Conservation (phyloP, 2,888 invertebrate genomes). For the Caenorhabditis virilis region DNA sequence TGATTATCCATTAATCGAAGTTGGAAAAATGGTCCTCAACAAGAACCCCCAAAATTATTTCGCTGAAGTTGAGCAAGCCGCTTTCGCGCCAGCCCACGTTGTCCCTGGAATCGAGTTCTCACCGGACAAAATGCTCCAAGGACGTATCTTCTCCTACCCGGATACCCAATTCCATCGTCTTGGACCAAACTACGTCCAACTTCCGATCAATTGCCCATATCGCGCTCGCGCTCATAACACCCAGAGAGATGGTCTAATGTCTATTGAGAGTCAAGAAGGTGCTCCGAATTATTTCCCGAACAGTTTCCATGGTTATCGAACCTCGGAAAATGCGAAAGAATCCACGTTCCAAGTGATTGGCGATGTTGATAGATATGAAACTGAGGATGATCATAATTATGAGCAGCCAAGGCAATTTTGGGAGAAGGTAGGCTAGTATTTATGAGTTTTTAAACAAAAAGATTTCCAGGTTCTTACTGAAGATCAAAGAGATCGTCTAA, state of each 20-base stretch:
- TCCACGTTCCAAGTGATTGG: constrained; percentile 76
- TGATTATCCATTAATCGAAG: constrained; percentile 67
- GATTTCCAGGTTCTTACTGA: constrained; percentile 82
- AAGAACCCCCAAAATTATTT: constrained; percentile 68
- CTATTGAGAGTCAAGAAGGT: constrained; percentile 79
- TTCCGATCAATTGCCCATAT: constrained; percentile 87
- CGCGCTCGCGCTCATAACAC: constrained; percentile 75
- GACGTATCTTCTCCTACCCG: constrained; percentile 75
- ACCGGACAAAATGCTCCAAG: constrained; percentile 70
- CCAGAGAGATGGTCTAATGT: constrained; percentile 84
- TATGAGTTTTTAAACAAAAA: constrained; percentile 78
- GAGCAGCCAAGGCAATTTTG: constrained; percentile 84
- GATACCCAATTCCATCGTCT: constrained; percentile 90
- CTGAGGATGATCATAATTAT: constrained; percentile 86
- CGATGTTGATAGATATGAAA: constrained; percentile 81
- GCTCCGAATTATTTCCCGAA: constrained; percentile 96
- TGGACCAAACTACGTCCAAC: constrained; percentile 88
- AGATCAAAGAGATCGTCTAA: constrained; percentile 78
- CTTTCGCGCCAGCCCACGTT: constrained; percentile 68
- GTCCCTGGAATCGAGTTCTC: constrained; percentile 69
- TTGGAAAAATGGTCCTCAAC: constrained; percentile 66
- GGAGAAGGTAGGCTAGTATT: too few relatives aligned
- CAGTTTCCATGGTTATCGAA: constrained; percentile 84
- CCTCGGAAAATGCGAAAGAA: constrained; percentile 69
- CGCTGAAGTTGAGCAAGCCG: constrained; percentile 68